Evolutionary conservation across 2,797 vertebrate genomes (phyloP).

Genomic region (Choloepus didactylus): DNA sequence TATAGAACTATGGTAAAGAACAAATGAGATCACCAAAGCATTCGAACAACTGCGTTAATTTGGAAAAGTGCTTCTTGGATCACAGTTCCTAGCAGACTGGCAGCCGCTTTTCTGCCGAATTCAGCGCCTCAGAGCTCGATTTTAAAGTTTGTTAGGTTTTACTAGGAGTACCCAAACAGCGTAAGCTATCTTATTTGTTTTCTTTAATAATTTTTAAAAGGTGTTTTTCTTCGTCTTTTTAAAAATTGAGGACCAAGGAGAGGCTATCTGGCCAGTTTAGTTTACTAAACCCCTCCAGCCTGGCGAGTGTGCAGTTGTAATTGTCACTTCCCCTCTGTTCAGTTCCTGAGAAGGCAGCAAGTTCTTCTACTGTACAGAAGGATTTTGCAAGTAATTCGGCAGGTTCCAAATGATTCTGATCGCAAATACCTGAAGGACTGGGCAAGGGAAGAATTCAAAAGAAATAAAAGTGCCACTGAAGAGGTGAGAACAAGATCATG

Average conservation of each 20-base stretch:
- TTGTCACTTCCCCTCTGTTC: background rate
- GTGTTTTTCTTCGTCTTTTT: background rate
- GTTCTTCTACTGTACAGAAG: conserved; percentile 93
- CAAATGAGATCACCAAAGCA: background rate
- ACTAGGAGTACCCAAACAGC: background rate
- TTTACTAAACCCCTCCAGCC: background rate
- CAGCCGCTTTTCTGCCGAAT: background rate
- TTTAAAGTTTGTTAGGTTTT: background rate
- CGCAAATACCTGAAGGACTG: conserved; percentile 92
- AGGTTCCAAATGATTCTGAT: conserved; percentile 92
- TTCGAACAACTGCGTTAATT: background rate
- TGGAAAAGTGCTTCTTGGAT: background rate
- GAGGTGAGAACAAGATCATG: conserved; percentile 88
- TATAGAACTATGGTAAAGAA: background rate
- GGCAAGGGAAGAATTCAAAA: conserved; percentile 95
- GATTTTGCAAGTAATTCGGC: conserved; percentile 91
- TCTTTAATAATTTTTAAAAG: background rate
- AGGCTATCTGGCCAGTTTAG: background rate
- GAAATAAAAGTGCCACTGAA: conserved; percentile 92
- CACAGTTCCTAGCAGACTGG: background rate
- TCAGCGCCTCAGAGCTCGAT: background rate
- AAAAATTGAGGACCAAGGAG: background rate
- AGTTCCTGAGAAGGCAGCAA: conserved; percentile 96
- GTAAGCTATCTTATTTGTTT: background rate
- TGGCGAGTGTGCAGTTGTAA: background rate